Evolutionary conservation across 2,797 vertebrate genomes (phyloP).

Genomic region (Harpagifer antarcticus): DNA sequence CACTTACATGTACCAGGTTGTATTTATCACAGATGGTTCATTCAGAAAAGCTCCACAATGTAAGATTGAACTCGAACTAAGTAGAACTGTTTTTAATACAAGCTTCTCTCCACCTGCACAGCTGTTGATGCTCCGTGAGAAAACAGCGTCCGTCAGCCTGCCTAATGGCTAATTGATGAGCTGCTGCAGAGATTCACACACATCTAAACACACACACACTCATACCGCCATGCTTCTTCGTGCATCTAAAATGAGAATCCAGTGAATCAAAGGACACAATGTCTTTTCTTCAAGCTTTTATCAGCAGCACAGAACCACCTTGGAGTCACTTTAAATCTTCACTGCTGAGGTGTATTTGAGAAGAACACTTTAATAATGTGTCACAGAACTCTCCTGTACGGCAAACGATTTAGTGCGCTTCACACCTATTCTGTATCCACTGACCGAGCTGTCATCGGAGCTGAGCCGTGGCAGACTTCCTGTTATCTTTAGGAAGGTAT

Average conservation of each 20-base stretch:
- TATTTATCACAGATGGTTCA: background rate
- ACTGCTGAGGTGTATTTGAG: background rate
- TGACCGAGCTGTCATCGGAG: constrained; percentile 9
- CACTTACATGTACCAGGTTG: background rate
- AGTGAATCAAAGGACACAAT: constrained; percentile 3
- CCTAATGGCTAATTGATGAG: constrained; percentile 57
- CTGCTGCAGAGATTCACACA: constrained; percentile 22
- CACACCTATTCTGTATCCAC: constrained; percentile 5
- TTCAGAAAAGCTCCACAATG: constrained; percentile 3
- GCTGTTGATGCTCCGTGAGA: constrained; percentile 26
- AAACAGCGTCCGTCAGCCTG: constrained; percentile 19
- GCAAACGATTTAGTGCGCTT: background rate
- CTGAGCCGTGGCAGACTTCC: constrained; percentile 10
- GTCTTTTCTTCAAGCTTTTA: background rate
- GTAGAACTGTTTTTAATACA: no score
- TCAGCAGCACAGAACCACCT: background rate
- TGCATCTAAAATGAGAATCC: constrained; percentile 51
- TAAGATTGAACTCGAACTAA: background rate
- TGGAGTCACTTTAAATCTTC: background rate
- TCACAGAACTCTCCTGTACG: background rate
- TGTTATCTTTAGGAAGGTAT: constrained; percentile 18
- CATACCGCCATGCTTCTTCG: constrained; percentile 22
- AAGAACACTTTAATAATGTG: background rate
- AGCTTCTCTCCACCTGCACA: constrained; percentile 25
- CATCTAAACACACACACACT: background rate